These are phyloP conservation scores for Casuarius casuarius DNA, from an alignment of 2,113 vertebrate species.

Conservation along the genomic window DNA sequence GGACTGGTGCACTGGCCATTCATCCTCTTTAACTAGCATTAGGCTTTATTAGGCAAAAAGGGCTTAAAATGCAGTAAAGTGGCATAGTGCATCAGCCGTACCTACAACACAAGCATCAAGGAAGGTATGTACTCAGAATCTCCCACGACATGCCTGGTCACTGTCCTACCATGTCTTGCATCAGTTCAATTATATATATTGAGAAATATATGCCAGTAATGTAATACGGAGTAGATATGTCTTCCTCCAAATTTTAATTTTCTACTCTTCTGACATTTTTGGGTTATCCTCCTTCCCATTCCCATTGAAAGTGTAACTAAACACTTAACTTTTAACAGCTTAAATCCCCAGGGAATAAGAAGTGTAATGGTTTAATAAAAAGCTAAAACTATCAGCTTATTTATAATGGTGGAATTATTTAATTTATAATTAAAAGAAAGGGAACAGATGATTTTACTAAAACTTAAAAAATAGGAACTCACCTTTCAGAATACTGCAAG, in stretches of 20 bases:
- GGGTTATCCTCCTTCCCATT: background rate
- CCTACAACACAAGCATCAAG: background rate
- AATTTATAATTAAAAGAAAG: background rate
- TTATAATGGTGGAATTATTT: background rate
- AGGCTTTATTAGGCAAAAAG: background rate
- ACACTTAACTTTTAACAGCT: background rate
- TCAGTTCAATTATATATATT: background rate
- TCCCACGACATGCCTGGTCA: background rate
- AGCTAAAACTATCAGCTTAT: background rate
- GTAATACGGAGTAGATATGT: background rate
- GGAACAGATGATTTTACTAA: background rate
- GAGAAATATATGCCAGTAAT: background rate
- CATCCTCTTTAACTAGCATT: background rate
- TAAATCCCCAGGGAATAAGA: background rate
- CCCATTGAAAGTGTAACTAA: background rate
- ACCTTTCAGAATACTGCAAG: background rate
- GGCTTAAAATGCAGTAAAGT: background rate
- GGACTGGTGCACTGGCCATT: background rate
- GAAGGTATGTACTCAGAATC: background rate
- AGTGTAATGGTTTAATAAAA: background rate
- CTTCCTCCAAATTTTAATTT: background rate
- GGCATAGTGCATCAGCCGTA: background rate
- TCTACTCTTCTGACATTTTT: background rate
- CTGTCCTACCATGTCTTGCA: background rate
- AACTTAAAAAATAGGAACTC: background rate